Evolutionary conservation across 2,888 invertebrate species (phyloP).

Genomic region (Resseliella maxima): DNA sequence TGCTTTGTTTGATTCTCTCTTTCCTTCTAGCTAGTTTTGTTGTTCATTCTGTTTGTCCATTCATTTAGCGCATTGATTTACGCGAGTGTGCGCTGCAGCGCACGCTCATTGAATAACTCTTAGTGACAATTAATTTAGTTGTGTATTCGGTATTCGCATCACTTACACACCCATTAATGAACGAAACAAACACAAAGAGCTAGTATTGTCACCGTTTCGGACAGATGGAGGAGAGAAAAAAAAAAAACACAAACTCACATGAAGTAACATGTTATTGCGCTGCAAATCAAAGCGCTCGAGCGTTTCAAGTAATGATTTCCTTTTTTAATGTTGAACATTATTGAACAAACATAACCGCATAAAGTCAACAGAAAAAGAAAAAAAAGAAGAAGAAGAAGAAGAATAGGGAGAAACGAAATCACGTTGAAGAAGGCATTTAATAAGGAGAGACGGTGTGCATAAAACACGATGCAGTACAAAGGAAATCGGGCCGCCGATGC

Average conservation of each 20-base stretch:
- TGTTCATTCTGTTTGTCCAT: too few relatives aligned
- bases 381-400: neutral
- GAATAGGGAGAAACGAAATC: too few relatives aligned
- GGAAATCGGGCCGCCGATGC: conserved; percentile 30
- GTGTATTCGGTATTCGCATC: neutral
- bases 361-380: neutral
- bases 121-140: conserved; percentile 44
- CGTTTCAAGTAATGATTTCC: conserved; percentile 37
- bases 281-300: conserved; percentile 6
- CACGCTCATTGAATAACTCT: neutral
- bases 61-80: neutral
- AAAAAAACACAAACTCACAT: neutral
- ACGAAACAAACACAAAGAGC: conserved; percentile 20
- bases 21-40: too few relatives aligned
- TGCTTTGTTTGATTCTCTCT: too few relatives aligned
- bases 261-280: neutral
- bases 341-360: neutral
- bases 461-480: conserved; percentile 43
- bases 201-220: conserved; percentile 40
- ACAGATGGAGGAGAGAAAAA: too few relatives aligned
- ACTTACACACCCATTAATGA: conserved; percentile 29
- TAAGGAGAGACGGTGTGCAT: conserved; percentile 42
- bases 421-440: neutral
- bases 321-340: neutral
- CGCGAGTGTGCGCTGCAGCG: neutral